Conservation (phyloP, 2,797 vertebrate genomes). For the Siniperca obscura region DNA sequence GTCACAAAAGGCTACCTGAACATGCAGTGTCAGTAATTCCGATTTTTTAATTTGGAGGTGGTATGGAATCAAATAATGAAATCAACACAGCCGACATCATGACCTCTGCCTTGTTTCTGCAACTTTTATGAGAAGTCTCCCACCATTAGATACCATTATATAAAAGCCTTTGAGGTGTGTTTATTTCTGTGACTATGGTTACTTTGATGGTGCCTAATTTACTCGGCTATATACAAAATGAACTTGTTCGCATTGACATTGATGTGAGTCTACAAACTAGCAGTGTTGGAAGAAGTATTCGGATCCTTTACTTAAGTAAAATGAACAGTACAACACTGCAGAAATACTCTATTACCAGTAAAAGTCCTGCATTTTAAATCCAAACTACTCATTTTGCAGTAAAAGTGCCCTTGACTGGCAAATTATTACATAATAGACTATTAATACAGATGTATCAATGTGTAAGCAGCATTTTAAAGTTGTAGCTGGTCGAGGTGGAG, state of each 20-base stretch:
- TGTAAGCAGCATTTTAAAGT: too few species aligned
- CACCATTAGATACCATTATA: background rate
- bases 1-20: background rate
- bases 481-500: too few species aligned
- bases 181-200: background rate
- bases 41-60: background rate
- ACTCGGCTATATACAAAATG: background rate
- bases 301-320: too few species aligned
- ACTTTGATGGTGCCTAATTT: background rate
- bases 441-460: too few species aligned
- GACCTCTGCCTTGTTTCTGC: background rate
- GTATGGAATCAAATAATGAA: background rate
- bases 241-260: background rate
- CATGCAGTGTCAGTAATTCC: background rate
- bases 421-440: too few species aligned
- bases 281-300: too few species aligned
- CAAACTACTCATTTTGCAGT: too few species aligned
- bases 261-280: slow-evolving; percentile 1
- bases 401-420: too few species aligned
- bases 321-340: too few species aligned
- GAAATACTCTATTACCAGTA: too few species aligned
- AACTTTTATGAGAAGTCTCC: background rate
- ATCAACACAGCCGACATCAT: background rate
- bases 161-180: background rate
- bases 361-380: too few species aligned